Evolutionary conservation across 1,140 invertebrate species (phyloP).

Genomic region (Temnothorax nylanderi): DNA sequence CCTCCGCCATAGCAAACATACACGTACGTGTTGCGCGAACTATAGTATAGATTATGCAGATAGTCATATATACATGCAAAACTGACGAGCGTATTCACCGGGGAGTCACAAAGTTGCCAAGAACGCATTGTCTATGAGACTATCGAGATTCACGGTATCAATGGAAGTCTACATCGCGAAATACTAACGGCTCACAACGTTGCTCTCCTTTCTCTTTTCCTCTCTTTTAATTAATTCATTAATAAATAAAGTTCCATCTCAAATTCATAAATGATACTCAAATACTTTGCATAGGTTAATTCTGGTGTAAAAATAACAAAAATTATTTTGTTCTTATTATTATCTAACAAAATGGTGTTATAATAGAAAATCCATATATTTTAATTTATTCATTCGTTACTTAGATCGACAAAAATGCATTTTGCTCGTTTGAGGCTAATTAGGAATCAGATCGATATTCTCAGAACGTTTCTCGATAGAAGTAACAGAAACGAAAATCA

Average conservation of each 20-base stretch:
- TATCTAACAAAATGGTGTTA: neutral
- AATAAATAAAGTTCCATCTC: slow-evolving; percentile 25
- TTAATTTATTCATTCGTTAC: neutral
- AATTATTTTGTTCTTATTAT: neutral
- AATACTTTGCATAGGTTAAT: neutral
- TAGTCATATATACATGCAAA: slow-evolving; percentile 20
- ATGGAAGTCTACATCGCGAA: neutral
- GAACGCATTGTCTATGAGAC: slow-evolving; percentile 26
- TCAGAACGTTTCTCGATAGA: neutral
- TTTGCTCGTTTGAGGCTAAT: neutral
- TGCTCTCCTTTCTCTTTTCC: neutral
- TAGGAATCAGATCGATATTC: neutral
- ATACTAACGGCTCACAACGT: neutral
- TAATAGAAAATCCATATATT: neutral
- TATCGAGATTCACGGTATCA: slow-evolving; percentile 43
- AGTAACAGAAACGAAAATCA: slow-evolving; percentile 19
- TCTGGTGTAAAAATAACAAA: neutral
- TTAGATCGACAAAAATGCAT: neutral
- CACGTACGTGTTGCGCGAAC: neutral
- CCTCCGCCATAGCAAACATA: neutral
- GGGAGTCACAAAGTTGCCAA: slow-evolving; percentile 42
- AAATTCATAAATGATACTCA: neutral
- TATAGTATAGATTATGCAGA: slow-evolving; percentile 42
- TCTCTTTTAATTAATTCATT: neutral
- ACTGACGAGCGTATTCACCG: slow-evolving; percentile 41